Evolutionary conservation across 1,140 invertebrate genomes (phyloP).

Genomic region (Platyura marginata): DNA sequence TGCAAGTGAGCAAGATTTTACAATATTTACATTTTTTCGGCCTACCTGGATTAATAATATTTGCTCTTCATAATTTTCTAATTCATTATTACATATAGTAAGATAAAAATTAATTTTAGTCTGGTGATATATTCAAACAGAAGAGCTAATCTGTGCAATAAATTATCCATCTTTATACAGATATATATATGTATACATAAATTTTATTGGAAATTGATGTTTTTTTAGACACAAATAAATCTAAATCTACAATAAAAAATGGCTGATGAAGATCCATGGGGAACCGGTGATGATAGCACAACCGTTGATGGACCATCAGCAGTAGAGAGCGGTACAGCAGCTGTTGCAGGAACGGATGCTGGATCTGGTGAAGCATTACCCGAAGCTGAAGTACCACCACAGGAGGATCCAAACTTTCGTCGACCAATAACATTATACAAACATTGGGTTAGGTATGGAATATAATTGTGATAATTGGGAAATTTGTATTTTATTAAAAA

Average conservation of each 20-base stretch:
- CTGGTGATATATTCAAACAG: no score
- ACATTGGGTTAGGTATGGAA: conserved; percentile 48
- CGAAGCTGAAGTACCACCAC: conserved; percentile 33
- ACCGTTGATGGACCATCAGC: conserved; percentile 1
- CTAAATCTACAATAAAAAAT: conserved; percentile 13
- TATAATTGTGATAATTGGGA: not conserved
- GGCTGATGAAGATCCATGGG: conserved; percentile 25
- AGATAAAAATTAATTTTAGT: no score
- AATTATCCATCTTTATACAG: no score
- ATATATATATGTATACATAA: no score
- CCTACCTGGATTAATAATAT: no score
- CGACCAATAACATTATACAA: conserved; percentile 37
- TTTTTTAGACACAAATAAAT: not conserved
- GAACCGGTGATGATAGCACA: conserved; percentile 14
- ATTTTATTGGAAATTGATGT: no score
- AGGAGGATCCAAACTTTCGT: conserved; percentile 26
- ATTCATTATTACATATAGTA: no score
- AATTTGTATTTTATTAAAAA: conserved; percentile 3
- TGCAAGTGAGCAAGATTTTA: no score
- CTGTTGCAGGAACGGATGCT: conserved; percentile 14
- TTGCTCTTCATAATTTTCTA: no score
- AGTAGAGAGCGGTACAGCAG: conserved; percentile 10
- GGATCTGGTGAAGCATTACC: conserved; percentile 23
- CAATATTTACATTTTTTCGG: no score
- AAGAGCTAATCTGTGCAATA: no score